Conservation (phyloP, 2,888 invertebrate genomes). For the Cataglyphis altisquamis region DNA sequence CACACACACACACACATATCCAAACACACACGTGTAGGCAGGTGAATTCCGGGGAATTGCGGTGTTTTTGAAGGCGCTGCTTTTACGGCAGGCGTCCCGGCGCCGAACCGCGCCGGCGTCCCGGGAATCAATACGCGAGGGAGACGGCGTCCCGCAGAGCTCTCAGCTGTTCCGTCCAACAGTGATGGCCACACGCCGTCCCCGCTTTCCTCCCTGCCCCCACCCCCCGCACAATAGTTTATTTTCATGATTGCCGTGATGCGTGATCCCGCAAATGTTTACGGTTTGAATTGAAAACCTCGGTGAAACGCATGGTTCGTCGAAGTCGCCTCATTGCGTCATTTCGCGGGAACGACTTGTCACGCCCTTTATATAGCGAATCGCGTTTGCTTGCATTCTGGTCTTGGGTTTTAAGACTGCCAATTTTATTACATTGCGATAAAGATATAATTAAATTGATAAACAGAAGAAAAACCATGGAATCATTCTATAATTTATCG, state of each 20-base stretch:
- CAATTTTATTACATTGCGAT: not conserved
- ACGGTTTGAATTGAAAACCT: slow-evolving; percentile 33
- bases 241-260: slow-evolving; percentile 44
- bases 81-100: slow-evolving; percentile 77
- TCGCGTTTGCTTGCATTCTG: not conserved
- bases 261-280: slow-evolving; percentile 43
- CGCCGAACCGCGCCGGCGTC: slow-evolving; percentile 83
- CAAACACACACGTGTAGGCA: slow-evolving; percentile 49
- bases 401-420: not conserved
- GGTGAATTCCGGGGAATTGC: slow-evolving; percentile 68
- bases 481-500: not conserved
- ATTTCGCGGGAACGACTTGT: slow-evolving; percentile 46
- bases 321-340: slow-evolving; percentile 20
- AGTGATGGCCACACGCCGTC: not conserved
- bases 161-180: slow-evolving; percentile 78
- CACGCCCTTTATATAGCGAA: slow-evolving; percentile 61
- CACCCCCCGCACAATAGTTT: slow-evolving; percentile 25
- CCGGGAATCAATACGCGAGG: slow-evolving; percentile 83
- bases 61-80: slow-evolving; percentile 62
- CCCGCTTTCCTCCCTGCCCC: not conserved
- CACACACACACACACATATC: not conserved
- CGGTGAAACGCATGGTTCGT: slow-evolving; percentile 26
- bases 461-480: not conserved
- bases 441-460: slow-evolving; percentile 1
- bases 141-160: slow-evolving; percentile 75